phyloP scores from a whole-genome alignment of 2,888 invertebrate genomes.

The Caradrina kadenii region DNA sequence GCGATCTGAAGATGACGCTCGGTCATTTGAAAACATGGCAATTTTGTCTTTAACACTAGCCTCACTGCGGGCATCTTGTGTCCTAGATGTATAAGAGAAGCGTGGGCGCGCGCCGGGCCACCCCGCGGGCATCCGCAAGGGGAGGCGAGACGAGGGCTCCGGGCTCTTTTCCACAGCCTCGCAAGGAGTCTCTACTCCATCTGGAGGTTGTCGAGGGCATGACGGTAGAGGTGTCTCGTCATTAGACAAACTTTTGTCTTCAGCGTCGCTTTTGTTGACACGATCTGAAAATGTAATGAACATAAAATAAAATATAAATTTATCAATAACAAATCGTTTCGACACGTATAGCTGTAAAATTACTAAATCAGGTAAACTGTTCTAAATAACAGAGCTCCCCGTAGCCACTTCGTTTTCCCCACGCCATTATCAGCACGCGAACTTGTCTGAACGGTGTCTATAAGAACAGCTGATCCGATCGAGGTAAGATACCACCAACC shows the following conservation, averaged over 20 bases:
- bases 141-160: slow-evolving; percentile 81
- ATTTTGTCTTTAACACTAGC: slow-evolving; percentile 96
- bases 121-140: slow-evolving; percentile 77
- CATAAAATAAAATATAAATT: slow-evolving; percentile 2
- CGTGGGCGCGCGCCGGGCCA: slow-evolving; percentile 79
- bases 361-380: slow-evolving; percentile 25
- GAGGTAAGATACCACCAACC: slow-evolving; percentile 15
- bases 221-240: slow-evolving; percentile 88
- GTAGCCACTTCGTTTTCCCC: slow-evolving; percentile 36
- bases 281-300: slow-evolving; percentile 81
- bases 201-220: slow-evolving; percentile 94
- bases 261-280: slow-evolving; percentile 84
- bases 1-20: slow-evolving; percentile 80
- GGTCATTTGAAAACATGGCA: slow-evolving; percentile 94
- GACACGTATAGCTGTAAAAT: slow-evolving; percentile 2
- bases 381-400: slow-evolving; percentile 45
- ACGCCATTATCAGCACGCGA: slow-evolving; percentile 74
- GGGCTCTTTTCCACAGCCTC: slow-evolving; percentile 91
- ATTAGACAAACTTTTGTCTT: slow-evolving; percentile 88
- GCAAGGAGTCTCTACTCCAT: slow-evolving; percentile 95
- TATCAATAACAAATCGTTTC: neutral
- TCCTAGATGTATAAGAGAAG: slow-evolving; percentile 88
- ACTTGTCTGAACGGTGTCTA: slow-evolving; percentile 69
- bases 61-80: slow-evolving; percentile 95
- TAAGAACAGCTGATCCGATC: slow-evolving; percentile 67